phyloP scores from a whole-genome alignment of 2,797 vertebrate genomes.

The Scolopax rusticola region DNA sequence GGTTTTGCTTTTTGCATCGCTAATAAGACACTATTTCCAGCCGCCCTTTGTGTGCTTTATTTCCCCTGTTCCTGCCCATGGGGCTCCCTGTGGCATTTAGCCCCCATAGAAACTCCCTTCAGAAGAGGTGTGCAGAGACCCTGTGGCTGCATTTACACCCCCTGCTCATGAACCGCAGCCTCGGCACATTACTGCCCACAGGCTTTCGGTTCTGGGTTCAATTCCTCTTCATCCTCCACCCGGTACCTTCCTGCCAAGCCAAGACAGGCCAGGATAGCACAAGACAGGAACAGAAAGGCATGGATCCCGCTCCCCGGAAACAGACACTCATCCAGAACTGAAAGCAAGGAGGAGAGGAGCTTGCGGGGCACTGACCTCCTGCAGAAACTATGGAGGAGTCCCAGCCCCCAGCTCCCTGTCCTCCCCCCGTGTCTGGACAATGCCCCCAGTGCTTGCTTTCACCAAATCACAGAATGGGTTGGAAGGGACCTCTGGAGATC shows the following conservation, averaged over 20 bases:
- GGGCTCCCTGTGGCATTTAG: not conserved
- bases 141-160: not conserved
- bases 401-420: not conserved
- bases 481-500: not conserved
- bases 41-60: not conserved
- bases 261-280: fast-evolving
- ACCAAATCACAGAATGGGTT: not conserved
- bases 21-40: not conserved
- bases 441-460: fast-evolving
- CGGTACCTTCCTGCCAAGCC: not conserved
- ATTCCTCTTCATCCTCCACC: not conserved
- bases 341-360: not conserved
- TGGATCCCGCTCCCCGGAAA: not conserved
- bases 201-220: not conserved
- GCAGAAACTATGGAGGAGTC: not conserved
- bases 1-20: not conserved
- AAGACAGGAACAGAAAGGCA: not conserved
- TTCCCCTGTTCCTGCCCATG: not conserved
- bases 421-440: fast-evolving
- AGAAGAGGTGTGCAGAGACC: not conserved
- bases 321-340: not conserved
- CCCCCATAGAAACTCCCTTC: not conserved
- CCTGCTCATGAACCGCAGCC: not conserved
- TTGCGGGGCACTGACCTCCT: not conserved
- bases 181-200: not conserved